These are phyloP conservation scores for Monoplex corrugatus DNA, from an alignment of 2,888 invertebrate genomes.

Conservation along the genomic window DNA sequence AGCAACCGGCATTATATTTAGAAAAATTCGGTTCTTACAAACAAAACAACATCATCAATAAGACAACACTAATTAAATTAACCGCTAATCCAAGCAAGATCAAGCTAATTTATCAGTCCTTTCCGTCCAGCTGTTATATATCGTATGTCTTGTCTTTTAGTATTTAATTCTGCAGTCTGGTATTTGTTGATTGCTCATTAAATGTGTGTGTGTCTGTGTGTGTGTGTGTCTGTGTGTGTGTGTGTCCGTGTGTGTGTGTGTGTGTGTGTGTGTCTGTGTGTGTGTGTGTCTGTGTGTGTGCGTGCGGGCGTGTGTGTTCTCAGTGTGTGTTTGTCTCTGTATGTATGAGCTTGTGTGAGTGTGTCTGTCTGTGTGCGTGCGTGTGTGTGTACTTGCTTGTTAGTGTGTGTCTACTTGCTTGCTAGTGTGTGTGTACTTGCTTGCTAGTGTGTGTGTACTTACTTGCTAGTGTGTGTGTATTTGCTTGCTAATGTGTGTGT, in stretches of 20 bases:
- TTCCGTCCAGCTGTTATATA: too few species aligned
- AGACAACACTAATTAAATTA: too few species aligned
- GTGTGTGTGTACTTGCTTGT: neutral
- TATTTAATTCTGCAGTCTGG: too few species aligned
- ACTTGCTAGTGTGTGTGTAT: neutral
- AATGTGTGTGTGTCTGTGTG: neutral
- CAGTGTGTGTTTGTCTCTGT: neutral
- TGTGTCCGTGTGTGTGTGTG: neutral
- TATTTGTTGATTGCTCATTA: too few species aligned
- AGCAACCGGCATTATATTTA: too few species aligned
- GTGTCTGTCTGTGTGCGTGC: neutral
- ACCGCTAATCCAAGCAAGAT: too few species aligned
- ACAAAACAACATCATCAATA: too few species aligned
- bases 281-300: neutral
- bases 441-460: neutral
- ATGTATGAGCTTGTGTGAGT: neutral
- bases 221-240: neutral
- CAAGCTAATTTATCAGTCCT: too few species aligned
- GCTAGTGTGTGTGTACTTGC: neutral
- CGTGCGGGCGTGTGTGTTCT: neutral
- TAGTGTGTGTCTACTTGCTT: neutral
- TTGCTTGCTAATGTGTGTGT: neutral
- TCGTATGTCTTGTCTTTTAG: too few species aligned
- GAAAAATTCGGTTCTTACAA: too few species aligned
- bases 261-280: neutral